Evolutionary conservation across 2,888 invertebrate genomes (phyloP), one percentile per base, ranked within the genome.

Genomic region (Megalurothrips usitatus): DNA sequence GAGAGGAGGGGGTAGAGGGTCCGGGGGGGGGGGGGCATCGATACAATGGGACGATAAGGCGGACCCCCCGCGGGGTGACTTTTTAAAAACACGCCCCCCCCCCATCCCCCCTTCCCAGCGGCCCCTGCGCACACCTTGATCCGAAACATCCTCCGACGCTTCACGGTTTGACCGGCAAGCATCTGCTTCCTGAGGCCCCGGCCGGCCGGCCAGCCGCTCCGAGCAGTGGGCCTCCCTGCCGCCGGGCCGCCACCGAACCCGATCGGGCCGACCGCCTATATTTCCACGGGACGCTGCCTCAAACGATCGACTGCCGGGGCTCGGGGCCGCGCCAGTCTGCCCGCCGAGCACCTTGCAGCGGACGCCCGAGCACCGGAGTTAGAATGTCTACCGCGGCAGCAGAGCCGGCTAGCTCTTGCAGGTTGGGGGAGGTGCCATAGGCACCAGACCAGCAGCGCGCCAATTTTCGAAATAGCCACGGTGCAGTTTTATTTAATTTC

Each of bases 11-110:
- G 58, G 58, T 10, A 58, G 58, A 58, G 58, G n/a, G 58, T 10
- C 11, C 14, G 58, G 19, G 58, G n/a, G 58, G 17, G 17, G 58
- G 58, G 17, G 19, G 58, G 10, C 58, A 17, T 6, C 58, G 58
- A 58, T 58, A 58, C 58, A 58, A 58, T 19, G 58, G 58, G 58
- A 58, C 58, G 58, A 58, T 58, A 58, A n/a, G 19, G 6, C 58
- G 14, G 68, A 75, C 68, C 68, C 68, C 68, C 68, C 68, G 68
- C 68, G 68, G 68, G 68, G 68, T 75, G 68, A 75, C 68, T 75
- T 75, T 75, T 75, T 75, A 75, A 75, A n/a, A 75, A 75, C 68
- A 75, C 68, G 68, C 68, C 26, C 26, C 68, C 68, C 68, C 26
- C 68, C 26, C 26, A 23, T 12, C 11, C 26, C 68, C 68, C 23